Conservation (phyloP, 2,113 vertebrate genomes). For the Cephalopterus ornatus region DNA sequence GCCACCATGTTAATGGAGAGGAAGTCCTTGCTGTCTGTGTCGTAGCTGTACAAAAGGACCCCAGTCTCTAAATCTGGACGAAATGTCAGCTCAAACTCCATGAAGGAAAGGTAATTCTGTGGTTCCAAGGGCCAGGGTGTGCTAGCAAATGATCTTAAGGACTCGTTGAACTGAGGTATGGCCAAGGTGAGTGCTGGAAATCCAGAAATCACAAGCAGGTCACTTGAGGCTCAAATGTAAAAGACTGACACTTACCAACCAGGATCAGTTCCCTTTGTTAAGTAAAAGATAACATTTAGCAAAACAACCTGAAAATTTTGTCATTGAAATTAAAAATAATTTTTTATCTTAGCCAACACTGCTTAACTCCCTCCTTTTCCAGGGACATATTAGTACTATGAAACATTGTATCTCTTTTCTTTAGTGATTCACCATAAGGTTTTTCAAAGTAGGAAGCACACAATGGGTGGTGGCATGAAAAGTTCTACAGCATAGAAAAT, state of each 20-base stretch:
- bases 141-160: conserved; percentile 83
- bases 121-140: conserved; percentile 87
- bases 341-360: neutral
- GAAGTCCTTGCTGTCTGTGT: conserved; percentile 88
- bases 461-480: neutral
- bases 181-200: conserved; percentile 83
- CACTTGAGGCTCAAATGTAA: neutral
- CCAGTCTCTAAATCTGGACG: conserved; percentile 80
- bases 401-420: neutral
- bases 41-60: conserved; percentile 90
- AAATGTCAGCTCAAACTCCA: conserved; percentile 92
- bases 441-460: neutral
- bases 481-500: neutral
- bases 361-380: neutral
- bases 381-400: neutral
- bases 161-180: conserved; percentile 88
- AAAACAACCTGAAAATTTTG: neutral
- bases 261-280: neutral
- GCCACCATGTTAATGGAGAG: conserved; percentile 84
- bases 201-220: conserved; percentile 4
- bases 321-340: neutral
- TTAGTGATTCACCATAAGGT: neutral
- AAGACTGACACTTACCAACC: neutral
- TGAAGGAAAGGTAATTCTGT: conserved; percentile 92
- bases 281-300: neutral